Base-by-base conservation (phyloP, 2,888 invertebrate species). In the Micoletzkya japonica region DNA sequence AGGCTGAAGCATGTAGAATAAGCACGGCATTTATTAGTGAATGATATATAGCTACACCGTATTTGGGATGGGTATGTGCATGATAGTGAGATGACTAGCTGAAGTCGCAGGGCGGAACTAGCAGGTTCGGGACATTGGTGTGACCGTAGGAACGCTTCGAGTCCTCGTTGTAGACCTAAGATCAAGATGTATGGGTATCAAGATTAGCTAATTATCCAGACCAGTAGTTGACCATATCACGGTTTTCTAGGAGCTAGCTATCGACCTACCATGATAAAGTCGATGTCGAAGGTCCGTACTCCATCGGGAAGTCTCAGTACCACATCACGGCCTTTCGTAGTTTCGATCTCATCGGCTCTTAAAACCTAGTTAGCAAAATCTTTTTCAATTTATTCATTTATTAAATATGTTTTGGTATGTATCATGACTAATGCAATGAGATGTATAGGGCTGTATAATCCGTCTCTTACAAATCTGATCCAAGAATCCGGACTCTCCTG, bases 281-380 rank as follows among this genome's bases (percentile, higher is more conserved):
- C 75, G 20, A 76, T 68, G 58, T 78, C 78, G 50, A 78, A 77
- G 2, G 76, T 76, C 26, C 75, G 71, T 56, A 76, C 72, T 26
- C 76, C 75, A n/a, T 64, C 50, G 0, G 78, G 78, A 26, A 78
- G 70, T 20, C 69, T 70, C 4, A 78, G 60, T 64, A 73, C 66
- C 20, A 78, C 72, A 61, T 77, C 76, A 24, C 74, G 69, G n/a
- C 73, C 67, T 14, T 50, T n/a, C 50, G 68, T 70, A 30, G 72
- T 59, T 7, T 70, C 61, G 52, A 77, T 66, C 2, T 70, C 60
- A 26, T 74, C 75, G 37, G 75, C 75, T 1, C 83, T 83, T 59
- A 69, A 78, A 69, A 36, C n/a, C 58, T 6, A n/a, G 10, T 20
- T 10, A 44, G 20, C 44, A 44, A 20, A 10, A 44, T 44, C 10